Evolutionary conservation across 2,888 invertebrate species (phyloP).

Genomic region (Amblyteles armatorius): DNA sequence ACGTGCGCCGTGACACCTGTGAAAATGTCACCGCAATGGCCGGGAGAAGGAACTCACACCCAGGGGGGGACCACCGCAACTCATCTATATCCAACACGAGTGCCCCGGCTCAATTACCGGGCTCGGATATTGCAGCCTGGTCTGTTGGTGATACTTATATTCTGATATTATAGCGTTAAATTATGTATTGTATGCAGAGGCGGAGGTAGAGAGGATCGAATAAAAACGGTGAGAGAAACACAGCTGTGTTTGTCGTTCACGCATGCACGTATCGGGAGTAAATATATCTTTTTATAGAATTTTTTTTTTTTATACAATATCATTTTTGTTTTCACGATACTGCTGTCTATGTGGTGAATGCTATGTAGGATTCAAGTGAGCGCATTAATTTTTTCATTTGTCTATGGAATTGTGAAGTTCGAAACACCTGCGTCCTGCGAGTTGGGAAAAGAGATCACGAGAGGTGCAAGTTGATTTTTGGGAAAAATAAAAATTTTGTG

Average conservation of each 20-base stretch:
- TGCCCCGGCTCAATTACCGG: constrained; percentile 3
- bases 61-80: neutral
- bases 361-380: neutral
- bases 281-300: neutral
- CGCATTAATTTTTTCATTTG: neutral
- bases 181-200: constrained; percentile 10
- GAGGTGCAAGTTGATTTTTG: neutral
- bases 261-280: neutral
- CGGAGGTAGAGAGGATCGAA: neutral
- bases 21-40: constrained; percentile 22
- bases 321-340: neutral
- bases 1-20: constrained; percentile 53
- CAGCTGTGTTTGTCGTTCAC: constrained; percentile 50
- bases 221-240: constrained; percentile 16
- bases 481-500: constrained; percentile 1
- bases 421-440: neutral
- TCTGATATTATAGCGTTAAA: constrained; percentile 1
- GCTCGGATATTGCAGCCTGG: neutral
- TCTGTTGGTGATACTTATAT: neutral
- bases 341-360: neutral
- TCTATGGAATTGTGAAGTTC: constrained; percentile 31
- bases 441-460: neutral
- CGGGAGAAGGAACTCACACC: neutral
- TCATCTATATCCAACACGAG: constrained; percentile 11
- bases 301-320: constrained; percentile 7